phyloP scores from a whole-genome alignment of 2,888 invertebrate species.

The Eugnorisma glareosa region DNA sequence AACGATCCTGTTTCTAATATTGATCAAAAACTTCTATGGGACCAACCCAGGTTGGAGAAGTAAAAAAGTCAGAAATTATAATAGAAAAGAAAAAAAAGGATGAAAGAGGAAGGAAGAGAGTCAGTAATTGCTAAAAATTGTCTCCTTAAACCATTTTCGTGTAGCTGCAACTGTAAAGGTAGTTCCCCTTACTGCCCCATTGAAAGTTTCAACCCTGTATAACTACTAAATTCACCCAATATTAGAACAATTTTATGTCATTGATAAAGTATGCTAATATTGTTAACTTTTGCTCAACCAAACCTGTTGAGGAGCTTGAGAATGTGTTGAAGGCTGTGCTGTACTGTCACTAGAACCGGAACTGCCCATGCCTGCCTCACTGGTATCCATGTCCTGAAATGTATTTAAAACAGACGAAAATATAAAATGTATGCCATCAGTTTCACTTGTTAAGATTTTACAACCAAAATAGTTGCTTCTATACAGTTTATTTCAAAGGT shows the following conservation, averaged over 20 bases:
- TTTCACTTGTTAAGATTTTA: not conserved
- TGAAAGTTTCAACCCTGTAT: not conserved
- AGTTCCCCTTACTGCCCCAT: no score
- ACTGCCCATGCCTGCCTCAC: slow-evolving; percentile 87
- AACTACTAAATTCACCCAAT: not conserved
- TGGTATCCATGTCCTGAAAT: slow-evolving; percentile 87
- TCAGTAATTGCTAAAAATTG: no score
- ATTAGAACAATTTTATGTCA: no score
- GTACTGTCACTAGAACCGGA: slow-evolving; percentile 85
- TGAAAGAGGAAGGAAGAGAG: no score
- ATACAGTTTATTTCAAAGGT: not conserved
- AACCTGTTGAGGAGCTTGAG: slow-evolving; percentile 87
- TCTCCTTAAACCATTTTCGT: no score
- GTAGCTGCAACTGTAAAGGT: no score
- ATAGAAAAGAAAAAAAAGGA: no score
- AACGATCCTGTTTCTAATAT: no score
- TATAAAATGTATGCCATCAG: not conserved
- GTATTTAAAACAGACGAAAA: not conserved
- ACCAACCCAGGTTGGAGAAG: no score
- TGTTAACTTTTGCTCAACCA: not conserved
- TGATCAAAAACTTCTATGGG: no score
- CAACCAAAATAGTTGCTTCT: not conserved
- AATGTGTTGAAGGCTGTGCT: slow-evolving; percentile 86
- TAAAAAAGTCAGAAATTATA: no score
- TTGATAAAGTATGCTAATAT: not conserved